Conservation (phyloP, 2,113 vertebrate genomes). For the Hippocampus abdominalis region DNA sequence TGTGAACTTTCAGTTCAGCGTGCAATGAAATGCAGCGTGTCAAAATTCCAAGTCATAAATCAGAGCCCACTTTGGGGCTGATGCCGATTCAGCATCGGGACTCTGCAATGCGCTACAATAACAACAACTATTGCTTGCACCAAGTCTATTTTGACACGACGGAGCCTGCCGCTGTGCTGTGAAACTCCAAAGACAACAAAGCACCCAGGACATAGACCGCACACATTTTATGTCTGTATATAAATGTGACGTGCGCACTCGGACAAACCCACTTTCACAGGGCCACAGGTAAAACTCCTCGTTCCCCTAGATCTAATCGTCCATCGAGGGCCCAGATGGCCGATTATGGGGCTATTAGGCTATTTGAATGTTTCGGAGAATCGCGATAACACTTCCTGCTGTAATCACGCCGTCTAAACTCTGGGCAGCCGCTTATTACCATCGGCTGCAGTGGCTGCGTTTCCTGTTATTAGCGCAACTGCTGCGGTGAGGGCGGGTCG, state of each 20-base stretch:
- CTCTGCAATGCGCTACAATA: slow-evolving; percentile 38
- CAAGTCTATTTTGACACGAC: slow-evolving; percentile 19
- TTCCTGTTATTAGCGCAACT: slow-evolving; percentile 61
- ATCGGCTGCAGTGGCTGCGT: slow-evolving; percentile 41
- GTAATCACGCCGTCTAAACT: slow-evolving; percentile 45
- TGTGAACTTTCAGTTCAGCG: not conserved
- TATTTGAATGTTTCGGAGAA: slow-evolving; percentile 19
- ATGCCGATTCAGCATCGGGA: slow-evolving; percentile 46
- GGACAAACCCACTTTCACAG: not conserved
- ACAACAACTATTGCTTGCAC: slow-evolving; percentile 14
- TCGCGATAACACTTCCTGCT: slow-evolving; percentile 44
- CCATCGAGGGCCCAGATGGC: not conserved
- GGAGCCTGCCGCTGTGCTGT: not conserved
- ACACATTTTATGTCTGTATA: not conserved
- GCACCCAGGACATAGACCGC: slow-evolving; percentile 9
- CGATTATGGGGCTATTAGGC: slow-evolving; percentile 1
- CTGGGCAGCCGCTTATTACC: slow-evolving; percentile 57
- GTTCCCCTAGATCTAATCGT: not conserved
- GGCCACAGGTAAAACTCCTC: not conserved
- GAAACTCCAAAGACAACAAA: slow-evolving; percentile 10
- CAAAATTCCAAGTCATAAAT: slow-evolving; percentile 23
- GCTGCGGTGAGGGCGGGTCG: slow-evolving; percentile 29
- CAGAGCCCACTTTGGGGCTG: slow-evolving; percentile 5
- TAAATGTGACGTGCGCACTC: not conserved
- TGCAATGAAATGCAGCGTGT: not conserved